Evolutionary conservation across 2,113 vertebrate genomes (phyloP).

Genomic region (Albula glossodonta): DNA sequence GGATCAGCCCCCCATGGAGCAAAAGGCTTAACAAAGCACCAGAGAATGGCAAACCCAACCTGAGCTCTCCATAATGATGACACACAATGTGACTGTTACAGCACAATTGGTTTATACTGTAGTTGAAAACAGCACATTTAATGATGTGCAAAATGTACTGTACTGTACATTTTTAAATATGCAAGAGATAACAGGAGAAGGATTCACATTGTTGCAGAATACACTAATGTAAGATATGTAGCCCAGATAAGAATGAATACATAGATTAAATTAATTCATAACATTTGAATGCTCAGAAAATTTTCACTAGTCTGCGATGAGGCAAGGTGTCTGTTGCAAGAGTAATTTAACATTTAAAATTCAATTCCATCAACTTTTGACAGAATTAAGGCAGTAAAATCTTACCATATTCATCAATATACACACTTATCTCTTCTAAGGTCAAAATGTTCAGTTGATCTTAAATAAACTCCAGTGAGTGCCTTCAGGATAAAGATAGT

Average conservation of each 20-base stretch:
- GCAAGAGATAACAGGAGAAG: background rate
- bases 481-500: too few species aligned
- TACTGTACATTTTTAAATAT: background rate
- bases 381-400: too few species aligned
- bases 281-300: background rate
- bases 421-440: too few species aligned
- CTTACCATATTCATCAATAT: too few species aligned
- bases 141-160: background rate
- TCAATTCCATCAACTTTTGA: too few species aligned
- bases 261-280: background rate
- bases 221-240: background rate
- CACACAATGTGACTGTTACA: background rate
- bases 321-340: too few species aligned
- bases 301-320: too few species aligned
- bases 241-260: background rate
- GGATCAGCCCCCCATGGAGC: background rate
- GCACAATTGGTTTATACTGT: background rate
- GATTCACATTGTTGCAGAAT: background rate
- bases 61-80: constrained; percentile 13
- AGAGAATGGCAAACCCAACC: background rate
- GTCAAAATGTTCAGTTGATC: too few species aligned
- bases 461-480: too few species aligned
- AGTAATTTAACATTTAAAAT: too few species aligned
- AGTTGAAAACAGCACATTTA: background rate
- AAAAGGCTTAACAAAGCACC: constrained; percentile 9